Evolutionary conservation across 2,113 vertebrate species (phyloP).

Genomic region (Ornithorhynchus anatinus): DNA sequence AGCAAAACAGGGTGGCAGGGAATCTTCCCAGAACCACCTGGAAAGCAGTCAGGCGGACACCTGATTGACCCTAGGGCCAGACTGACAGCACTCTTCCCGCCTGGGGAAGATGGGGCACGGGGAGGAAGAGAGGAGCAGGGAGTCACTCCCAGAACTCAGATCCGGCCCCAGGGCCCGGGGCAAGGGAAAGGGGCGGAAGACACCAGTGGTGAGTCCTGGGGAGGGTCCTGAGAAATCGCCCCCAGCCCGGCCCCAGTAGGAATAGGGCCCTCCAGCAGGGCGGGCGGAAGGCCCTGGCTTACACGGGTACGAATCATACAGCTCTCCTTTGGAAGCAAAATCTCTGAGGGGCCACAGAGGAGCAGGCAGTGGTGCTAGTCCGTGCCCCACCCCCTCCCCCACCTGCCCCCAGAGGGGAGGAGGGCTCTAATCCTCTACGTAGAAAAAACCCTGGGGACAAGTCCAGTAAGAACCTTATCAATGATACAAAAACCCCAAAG

Average conservation of each 20-base stretch:
- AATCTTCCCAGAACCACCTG: neutral
- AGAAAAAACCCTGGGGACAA: conserved; percentile 19
- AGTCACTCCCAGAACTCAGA: conserved; percentile 1
- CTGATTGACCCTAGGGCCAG: neutral
- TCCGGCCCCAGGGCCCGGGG: neutral
- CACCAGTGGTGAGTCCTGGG: neutral
- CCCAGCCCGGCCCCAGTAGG: neutral
- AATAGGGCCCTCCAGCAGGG: no score
- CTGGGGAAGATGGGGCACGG: neutral
- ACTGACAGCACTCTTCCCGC: neutral
- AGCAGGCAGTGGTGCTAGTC: neutral
- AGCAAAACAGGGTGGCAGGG: neutral
- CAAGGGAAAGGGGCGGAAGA: neutral
- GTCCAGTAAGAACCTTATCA: conserved; percentile 25
- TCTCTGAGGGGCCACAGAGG: conserved; percentile 40
- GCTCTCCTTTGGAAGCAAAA: conserved; percentile 77
- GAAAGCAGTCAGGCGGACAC: neutral
- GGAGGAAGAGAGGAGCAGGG: neutral
- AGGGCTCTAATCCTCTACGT: conserved; percentile 22
- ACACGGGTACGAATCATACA: neutral
- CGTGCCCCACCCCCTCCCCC: neutral
- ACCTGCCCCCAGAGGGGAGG: conserved; percentile 11
- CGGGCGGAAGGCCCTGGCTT: conserved; percentile 20
- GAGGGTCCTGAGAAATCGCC: conserved; percentile 40
- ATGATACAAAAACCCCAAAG: conserved; percentile 17